Conservation (phyloP, 1,140 invertebrate species). For the Nasonia vitripennis region DNA sequence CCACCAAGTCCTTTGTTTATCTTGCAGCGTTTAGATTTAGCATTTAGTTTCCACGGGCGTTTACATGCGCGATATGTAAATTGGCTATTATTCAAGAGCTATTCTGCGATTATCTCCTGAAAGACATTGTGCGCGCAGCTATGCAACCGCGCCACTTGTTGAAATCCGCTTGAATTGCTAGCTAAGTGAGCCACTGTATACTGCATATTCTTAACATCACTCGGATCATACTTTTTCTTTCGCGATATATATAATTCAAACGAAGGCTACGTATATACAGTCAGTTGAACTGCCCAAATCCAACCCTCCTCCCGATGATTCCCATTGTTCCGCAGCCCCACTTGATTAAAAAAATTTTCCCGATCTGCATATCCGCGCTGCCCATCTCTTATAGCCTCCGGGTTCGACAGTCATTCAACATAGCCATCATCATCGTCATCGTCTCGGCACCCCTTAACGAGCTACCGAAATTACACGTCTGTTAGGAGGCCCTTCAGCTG, state of each 20-base stretch:
- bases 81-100: background rate
- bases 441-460: constrained; percentile 10
- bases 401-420: constrained; percentile 7
- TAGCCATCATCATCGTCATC: background rate
- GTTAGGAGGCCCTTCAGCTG: constrained; percentile 2
- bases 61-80: background rate
- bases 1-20: background rate
- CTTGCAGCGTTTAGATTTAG: background rate
- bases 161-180: background rate
- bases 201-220: background rate
- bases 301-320: too few relatives aligned
- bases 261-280: too few relatives aligned
- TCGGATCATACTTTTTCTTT: background rate
- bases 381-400: background rate
- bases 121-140: background rate
- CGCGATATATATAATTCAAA: background rate
- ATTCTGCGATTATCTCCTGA: background rate
- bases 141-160: background rate
- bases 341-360: background rate
- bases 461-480: constrained; percentile 28
- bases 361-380: background rate
- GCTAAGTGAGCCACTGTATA: background rate
- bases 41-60: background rate
- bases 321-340: too few relatives aligned
- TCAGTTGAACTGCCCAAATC: too few relatives aligned